phyloP scores from a whole-genome alignment of 2,113 vertebrate genomes.

The Pogona vitticeps region DNA sequence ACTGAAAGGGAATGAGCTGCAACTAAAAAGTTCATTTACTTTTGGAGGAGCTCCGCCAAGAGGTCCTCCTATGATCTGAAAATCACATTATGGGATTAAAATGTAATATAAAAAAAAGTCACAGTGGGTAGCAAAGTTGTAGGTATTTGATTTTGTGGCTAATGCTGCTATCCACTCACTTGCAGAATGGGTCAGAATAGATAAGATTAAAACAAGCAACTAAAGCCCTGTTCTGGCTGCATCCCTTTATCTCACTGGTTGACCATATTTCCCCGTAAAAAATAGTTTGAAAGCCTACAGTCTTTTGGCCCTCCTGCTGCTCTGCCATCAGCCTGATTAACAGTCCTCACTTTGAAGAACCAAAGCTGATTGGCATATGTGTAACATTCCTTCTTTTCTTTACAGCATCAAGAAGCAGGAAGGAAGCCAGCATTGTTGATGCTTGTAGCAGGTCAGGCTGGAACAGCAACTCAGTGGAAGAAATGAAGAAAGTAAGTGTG shows the following conservation, averaged over 20 bases:
- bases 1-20: constrained; percentile 42
- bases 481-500: background rate
- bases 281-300: background rate
- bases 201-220: background rate
- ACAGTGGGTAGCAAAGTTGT: background rate
- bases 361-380: background rate
- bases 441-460: background rate
- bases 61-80: constrained; percentile 22
- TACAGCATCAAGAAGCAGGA: background rate
- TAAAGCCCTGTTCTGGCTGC: background rate
- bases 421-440: background rate
- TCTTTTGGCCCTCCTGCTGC: background rate
- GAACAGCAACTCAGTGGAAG: background rate
- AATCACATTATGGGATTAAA: constrained; percentile 27
- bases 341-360: background rate
- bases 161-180: background rate
- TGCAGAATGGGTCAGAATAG: background rate
- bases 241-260: background rate
- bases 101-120: background rate
- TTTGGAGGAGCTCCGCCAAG: constrained; percentile 37
- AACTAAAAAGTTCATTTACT: constrained; percentile 35
- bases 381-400: background rate
- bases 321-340: background rate
- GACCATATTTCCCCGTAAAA: background rate
- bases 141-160: background rate